Conservation (phyloP, 2,888 invertebrate species). For the Bombyx huttoni region DNA sequence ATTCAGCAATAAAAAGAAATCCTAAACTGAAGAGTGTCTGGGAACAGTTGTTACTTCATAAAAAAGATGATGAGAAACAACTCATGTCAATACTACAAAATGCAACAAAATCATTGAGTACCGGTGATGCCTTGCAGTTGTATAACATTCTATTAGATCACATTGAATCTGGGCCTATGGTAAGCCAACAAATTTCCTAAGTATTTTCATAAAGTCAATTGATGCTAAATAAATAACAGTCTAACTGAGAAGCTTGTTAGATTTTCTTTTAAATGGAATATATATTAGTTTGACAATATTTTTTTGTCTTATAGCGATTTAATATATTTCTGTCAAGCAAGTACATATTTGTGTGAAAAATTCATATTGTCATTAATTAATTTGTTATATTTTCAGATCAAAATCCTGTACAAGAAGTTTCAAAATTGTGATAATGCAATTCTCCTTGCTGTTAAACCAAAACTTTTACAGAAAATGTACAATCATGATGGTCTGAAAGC, state of each 20-base stretch:
- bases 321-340: too few species aligned
- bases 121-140: slow-evolving; percentile 35
- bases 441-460: slow-evolving; percentile 70
- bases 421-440: slow-evolving; percentile 63
- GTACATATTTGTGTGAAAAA: too few species aligned
- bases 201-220: not conserved
- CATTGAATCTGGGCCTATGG: slow-evolving; percentile 34
- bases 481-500: slow-evolving; percentile 61
- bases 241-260: too few species aligned
- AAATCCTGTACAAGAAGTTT: slow-evolving; percentile 41
- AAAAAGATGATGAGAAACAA: slow-evolving; percentile 43
- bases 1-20: slow-evolving; percentile 33
- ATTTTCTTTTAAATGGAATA: too few species aligned
- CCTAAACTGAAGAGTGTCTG: slow-evolving; percentile 36
- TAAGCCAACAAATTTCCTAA: slow-evolving; percentile 22
- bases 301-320: too few species aligned
- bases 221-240: too few species aligned
- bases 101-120: slow-evolving; percentile 36
- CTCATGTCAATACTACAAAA: slow-evolving; percentile 38
- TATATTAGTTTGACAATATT: too few species aligned
- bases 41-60: slow-evolving; percentile 43
- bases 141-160: slow-evolving; percentile 49
- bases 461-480: slow-evolving; percentile 73
- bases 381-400: slow-evolving; percentile 37
- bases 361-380: not conserved